A percentile compares a stretch with the other conserved stretches of the same genome.
phyloP scores from a whole-genome alignment of 2,888 invertebrate genomes.

The Rambutsinella grinnellia region DNA sequence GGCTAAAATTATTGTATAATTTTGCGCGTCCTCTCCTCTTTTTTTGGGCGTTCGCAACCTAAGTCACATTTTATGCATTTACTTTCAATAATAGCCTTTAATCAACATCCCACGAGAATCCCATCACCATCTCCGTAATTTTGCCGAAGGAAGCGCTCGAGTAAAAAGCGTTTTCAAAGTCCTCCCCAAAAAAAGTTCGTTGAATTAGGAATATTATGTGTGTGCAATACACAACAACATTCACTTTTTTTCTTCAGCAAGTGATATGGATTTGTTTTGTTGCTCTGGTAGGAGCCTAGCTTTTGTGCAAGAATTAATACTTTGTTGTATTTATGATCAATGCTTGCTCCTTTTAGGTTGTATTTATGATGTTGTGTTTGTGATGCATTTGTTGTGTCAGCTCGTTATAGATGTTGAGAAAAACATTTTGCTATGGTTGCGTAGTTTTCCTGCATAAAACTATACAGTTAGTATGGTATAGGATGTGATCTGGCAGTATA shows the following conservation, averaged over 20 bases:
- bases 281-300: no score
- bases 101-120: not conserved
- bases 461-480: no score
- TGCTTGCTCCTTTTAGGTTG: not conserved
- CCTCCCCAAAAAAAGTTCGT: conserved; percentile 36
- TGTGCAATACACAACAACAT: no score
- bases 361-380: not conserved
- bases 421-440: not conserved
- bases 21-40: not conserved
- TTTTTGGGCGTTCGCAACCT: not conserved
- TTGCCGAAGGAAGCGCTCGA: not conserved
- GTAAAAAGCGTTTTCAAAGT: conserved; percentile 17
- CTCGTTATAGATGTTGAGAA: not conserved
- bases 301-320: not conserved
- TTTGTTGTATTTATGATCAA: not conserved
- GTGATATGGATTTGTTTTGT: no score
- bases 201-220: no score
- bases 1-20: no score
- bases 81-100: not conserved
- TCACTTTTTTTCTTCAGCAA: no score
- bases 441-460: not conserved
- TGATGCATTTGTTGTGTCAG: not conserved
- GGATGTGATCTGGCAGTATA: not conserved
- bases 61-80: not conserved
- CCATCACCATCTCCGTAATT: not conserved